These are phyloP conservation scores for Myodes glareolus DNA, from an alignment of 2,113 vertebrate species.

Conservation along the genomic window DNA sequence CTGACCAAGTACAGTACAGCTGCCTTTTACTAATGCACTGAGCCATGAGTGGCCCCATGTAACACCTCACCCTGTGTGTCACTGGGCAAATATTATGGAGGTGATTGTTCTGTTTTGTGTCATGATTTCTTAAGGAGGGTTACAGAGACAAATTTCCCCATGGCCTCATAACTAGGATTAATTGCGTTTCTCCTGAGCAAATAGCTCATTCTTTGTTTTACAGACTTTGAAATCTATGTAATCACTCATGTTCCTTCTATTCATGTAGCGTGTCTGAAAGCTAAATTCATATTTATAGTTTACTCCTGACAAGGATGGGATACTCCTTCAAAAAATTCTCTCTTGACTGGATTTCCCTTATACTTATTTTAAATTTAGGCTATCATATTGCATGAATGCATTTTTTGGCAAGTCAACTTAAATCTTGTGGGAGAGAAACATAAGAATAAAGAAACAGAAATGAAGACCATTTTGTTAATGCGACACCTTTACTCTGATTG, in stretches of 20 bases:
- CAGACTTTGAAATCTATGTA: slow-evolving; percentile 4
- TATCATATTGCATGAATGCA: not conserved
- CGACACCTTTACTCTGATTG: not conserved
- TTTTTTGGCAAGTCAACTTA: slow-evolving; percentile 16
- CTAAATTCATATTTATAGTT: slow-evolving; percentile 32
- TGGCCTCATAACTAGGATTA: slow-evolving; percentile 42
- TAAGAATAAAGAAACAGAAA: slow-evolving; percentile 44
- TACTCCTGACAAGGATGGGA: not conserved
- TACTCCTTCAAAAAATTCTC: not conserved
- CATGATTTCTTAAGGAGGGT: not conserved
- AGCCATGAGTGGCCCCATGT: not conserved
- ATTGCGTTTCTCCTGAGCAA: slow-evolving; percentile 29
- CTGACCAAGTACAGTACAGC: not conserved
- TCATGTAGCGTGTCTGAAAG: slow-evolving; percentile 10
- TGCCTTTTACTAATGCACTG: not conserved
- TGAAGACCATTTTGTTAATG: not conserved
- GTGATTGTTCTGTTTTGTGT: not conserved
- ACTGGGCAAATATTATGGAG: not conserved
- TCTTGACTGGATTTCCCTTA: not conserved
- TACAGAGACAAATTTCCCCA: not conserved
- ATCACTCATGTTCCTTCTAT: slow-evolving; percentile 28
- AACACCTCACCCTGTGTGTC: not conserved
- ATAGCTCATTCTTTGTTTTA: slow-evolving; percentile 52
- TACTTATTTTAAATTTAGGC: slow-evolving; percentile 27
- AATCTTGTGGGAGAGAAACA: not conserved